Conservation (phyloP, 2,888 invertebrate genomes). For the Taphrorychus bicolor region DNA sequence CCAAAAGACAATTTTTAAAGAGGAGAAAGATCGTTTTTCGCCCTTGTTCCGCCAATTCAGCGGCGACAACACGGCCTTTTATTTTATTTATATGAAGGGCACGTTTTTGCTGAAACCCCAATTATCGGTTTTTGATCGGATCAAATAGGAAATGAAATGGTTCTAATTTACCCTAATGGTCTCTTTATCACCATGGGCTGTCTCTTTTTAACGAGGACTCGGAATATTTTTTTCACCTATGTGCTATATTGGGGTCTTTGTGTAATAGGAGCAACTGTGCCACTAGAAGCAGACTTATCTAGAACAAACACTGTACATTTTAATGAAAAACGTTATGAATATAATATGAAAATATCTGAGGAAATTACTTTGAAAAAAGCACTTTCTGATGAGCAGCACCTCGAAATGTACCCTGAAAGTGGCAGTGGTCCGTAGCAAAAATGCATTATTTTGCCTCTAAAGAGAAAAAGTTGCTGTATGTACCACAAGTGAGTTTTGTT, state of each 20-base stretch:
- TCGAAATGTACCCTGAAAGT: too few species aligned
- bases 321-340: too few species aligned
- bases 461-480: too few species aligned
- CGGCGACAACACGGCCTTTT: background rate
- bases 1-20: background rate
- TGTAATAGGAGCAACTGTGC: too few species aligned
- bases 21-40: background rate
- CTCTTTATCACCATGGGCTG: background rate
- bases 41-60: background rate
- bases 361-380: too few species aligned
- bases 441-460: too few species aligned
- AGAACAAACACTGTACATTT: too few species aligned
- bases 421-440: too few species aligned
- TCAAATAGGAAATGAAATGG: background rate
- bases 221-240: background rate
- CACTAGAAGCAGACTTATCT: too few species aligned
- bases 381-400: too few species aligned
- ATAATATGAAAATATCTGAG: too few species aligned
- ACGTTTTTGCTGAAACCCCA: background rate
- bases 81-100: background rate
- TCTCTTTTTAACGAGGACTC: background rate
- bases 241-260: too few species aligned
- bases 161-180: background rate
- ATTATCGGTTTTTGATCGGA: background rate
- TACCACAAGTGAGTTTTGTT: background rate